Evolutionary conservation across 2,797 vertebrate genomes (phyloP), one percentile per base, ranked within the genome.

Genomic region (Sebastes cheni): DNA sequence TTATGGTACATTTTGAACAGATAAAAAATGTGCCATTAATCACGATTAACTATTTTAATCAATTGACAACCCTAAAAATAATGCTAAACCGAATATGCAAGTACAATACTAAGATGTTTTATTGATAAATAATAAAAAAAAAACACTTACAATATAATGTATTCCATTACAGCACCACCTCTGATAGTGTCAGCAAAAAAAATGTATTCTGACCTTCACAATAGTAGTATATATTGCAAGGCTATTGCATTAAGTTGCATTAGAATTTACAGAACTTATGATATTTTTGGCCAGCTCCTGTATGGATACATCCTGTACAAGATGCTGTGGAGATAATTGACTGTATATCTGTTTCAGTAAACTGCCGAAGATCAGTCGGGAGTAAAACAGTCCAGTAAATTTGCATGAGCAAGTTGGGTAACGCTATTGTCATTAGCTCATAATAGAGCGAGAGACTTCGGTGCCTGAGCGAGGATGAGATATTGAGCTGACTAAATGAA

Each of bases 401-500:
- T 75, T 75, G 58, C 67, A 55, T 11, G 54, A 87, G 42, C 54
- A 66, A 72, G 59, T 86, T 59, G 4, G 55, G 39, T 71, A 79
- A 52, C 20, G 4, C 69, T 46, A 22, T 36, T 77, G 54, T 86
- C 59, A 67, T 87, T 73, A 71, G 74, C 56, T 67, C 68, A 64
- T 70, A 78, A 79, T 58, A 2, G 32, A 80, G 39, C 7, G 50
- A 69, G 66, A 60, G 71, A 64, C 67, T 82, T 79, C 60, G 1
- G 7, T 42, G 78, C 67, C 64, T 66, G 36, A 72, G 72, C 81
- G 80, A 79, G 80, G 81, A 87, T 70, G 72, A 82, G 75, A 70
- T 82, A 78, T 80, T 80, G 76, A 86, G 83, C 80, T 65, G 66
- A 73, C 85, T 86, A 78, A 81, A 82, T 90, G 52, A 84, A 86